Percentiles rank a stretch among this genome's conserved stretches.
Conservation (phyloP, 2,888 invertebrate genomes). For the Ectemnius cavifrons region DNA sequence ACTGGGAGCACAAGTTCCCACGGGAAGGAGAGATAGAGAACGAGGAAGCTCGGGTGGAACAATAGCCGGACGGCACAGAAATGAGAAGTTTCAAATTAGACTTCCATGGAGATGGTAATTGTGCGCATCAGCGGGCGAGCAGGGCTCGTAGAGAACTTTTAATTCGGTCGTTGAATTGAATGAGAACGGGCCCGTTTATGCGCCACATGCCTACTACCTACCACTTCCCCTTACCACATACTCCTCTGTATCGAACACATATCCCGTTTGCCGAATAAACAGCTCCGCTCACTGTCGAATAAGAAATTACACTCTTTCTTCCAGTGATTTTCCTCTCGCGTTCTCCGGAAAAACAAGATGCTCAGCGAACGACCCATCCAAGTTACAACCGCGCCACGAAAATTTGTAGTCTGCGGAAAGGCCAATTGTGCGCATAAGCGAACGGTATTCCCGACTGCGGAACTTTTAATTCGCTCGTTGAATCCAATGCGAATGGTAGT, state of each 20-base stretch:
- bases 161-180: slow-evolving; percentile 40
- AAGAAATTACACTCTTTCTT: neutral
- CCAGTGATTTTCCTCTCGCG: neutral
- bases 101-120: slow-evolving; percentile 55
- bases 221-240: no score
- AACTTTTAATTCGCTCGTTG: slow-evolving; percentile 3
- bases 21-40: neutral
- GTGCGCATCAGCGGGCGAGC: slow-evolving; percentile 53
- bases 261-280: neutral
- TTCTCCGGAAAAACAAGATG: no score
- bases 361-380: no score
- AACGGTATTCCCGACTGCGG: neutral
- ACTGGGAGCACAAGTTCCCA: neutral
- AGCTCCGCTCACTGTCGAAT: neutral
- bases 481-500: slow-evolving; percentile 4
- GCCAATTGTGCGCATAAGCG: slow-evolving; percentile 4
- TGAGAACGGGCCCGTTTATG: slow-evolving; percentile 13
- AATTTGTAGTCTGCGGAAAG: neutral
- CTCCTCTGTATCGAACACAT: neutral
- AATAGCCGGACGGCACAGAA: slow-evolving; percentile 10
- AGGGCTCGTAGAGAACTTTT: slow-evolving; percentile 54
- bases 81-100: slow-evolving; percentile 41
- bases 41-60: neutral
- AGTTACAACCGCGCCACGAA: neutral
- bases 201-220: neutral